Evolutionary conservation across 2,113 vertebrate genomes (phyloP).

Genomic region (Sphyrna mokarran): DNA sequence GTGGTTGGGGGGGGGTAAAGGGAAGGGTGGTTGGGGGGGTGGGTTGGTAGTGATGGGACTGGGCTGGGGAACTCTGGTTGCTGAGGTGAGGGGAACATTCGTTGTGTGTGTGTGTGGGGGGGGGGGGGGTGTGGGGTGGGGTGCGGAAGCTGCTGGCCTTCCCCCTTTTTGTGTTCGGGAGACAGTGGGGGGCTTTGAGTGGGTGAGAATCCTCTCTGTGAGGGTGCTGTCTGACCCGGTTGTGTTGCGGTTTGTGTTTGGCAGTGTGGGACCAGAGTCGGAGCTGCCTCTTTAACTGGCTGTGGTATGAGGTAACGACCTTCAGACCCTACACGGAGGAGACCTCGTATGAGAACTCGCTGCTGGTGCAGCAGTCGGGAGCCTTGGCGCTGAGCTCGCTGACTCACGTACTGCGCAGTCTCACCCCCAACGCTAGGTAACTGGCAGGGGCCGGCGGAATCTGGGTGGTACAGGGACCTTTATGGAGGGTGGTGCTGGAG

Average conservation of each 20-base stretch:
- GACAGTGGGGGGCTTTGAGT: too few relatives aligned
- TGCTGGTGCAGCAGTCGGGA: slow-evolving; percentile 84
- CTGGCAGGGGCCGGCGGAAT: neutral
- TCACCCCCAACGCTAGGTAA: slow-evolving; percentile 87
- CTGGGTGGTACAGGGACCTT: too few relatives aligned
- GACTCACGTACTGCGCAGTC: slow-evolving; percentile 78
- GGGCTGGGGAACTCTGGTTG: neutral
- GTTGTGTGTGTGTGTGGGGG: neutral
- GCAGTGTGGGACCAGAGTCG: slow-evolving; percentile 96
- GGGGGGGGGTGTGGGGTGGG: neutral
- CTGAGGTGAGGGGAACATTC: neutral
- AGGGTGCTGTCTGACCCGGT: neutral
- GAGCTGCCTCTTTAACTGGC: slow-evolving; percentile 89
- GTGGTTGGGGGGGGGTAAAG: too few relatives aligned
- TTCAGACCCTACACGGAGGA: slow-evolving; percentile 83
- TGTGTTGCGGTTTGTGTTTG: slow-evolving; percentile 38
- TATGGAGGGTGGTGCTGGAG: too few relatives aligned
- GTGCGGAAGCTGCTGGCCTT: neutral
- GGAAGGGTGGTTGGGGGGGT: too few relatives aligned
- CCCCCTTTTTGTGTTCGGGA: neutral
- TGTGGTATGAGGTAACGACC: slow-evolving; percentile 95
- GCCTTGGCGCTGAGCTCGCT: slow-evolving; percentile 85
- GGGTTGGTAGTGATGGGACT: neutral
- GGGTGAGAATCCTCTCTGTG: neutral
- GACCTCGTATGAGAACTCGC: slow-evolving; percentile 92